Conservation (phyloP, 2,888 invertebrate species). For the Spodoptera picta region DNA sequence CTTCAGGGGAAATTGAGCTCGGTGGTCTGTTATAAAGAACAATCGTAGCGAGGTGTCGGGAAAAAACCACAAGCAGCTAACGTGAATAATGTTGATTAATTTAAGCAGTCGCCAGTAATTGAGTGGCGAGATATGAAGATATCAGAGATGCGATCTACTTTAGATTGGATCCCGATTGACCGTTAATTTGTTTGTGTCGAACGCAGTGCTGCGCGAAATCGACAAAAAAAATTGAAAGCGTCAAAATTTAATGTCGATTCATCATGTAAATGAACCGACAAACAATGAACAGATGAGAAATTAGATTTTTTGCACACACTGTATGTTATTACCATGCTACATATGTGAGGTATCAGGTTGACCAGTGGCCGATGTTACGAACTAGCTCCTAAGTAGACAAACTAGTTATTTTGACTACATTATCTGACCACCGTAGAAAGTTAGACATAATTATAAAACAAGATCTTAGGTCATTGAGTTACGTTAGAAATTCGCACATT, state of each 20-base stretch:
- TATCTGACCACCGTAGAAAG: slow-evolving; percentile 42
- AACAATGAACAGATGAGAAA: slow-evolving; percentile 39
- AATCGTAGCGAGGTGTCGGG: slow-evolving; percentile 14
- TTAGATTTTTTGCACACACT: slow-evolving; percentile 21
- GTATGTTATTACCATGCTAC: slow-evolving; percentile 15
- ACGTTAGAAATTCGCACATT: slow-evolving; percentile 12
- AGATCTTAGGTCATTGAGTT: slow-evolving; percentile 17
- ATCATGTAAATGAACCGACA: slow-evolving; percentile 56
- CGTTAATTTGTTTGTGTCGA: slow-evolving; percentile 74
- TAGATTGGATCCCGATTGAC: slow-evolving; percentile 79
- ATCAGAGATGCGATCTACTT: slow-evolving; percentile 75
- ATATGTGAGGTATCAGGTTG: slow-evolving; percentile 21
- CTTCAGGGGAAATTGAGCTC: too few relatives aligned
- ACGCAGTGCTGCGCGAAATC: slow-evolving; percentile 46
- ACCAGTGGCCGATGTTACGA: slow-evolving; percentile 23
- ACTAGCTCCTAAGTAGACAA: slow-evolving; percentile 12
- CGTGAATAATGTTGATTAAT: slow-evolving; percentile 71
- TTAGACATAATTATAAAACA: slow-evolving; percentile 18
- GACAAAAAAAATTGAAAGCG: slow-evolving; percentile 56
- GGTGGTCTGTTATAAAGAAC: background rate
- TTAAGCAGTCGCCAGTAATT: slow-evolving; percentile 68
- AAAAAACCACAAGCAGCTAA: slow-evolving; percentile 58
- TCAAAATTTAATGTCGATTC: slow-evolving; percentile 62
- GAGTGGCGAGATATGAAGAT: slow-evolving; percentile 77
- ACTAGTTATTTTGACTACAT: slow-evolving; percentile 19